Base-by-base conservation (phyloP, 2,797 vertebrate species). In the Lagodon rhomboides region DNA sequence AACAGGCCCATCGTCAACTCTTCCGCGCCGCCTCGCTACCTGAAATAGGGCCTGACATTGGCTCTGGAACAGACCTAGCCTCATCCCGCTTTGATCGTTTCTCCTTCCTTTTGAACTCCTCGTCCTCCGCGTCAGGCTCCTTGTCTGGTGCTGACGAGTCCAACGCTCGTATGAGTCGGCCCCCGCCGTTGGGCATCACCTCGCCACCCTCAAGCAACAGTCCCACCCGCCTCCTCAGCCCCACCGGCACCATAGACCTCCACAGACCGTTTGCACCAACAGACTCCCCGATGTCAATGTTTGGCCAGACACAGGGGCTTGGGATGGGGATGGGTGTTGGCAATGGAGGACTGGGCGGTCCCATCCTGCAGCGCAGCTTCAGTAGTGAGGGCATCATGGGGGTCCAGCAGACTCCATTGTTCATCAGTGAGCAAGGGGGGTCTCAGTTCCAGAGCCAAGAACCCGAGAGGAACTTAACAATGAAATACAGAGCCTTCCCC, bases 401-500 rank as follows among this genome's bases (percentile, higher is more conserved):
- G 1, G 11, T 61, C 75, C 87, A 81, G 44, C 85, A 78, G 46
- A 75, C 84, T 1, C 64, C 72, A 0, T 68, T 73, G 30, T 51
- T 92, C 79, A 94, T 72, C 65, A 93, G 82, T 13, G 7, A 74
- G 3, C 75, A 75, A 0, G 80, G 34, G 43, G 80, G 71, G 10
- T 5, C 86, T 13, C 77, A 51, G 50, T 80, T 91, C 70, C 89
- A 88, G 30, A 85, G 6, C 56, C 83, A 83, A 41, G 79, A 81
- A 27, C 84, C 72, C 0, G 91, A 92, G 43, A 89, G 3, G 27
- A 91, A 66, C 43, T 18, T 85, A 0, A 2, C 47, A 0, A 56
- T 75, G 6, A 96, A 95, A 68, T 94, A 95, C 87, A 89, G 93
- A 79, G 95, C 95, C n/a, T 96, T 96, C 79, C 95, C 96, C 1